Evolutionary conservation across 2,888 invertebrate genomes (phyloP), one percentile per base, ranked within the genome.

Genomic region (Drosophila acutilabella): DNA sequence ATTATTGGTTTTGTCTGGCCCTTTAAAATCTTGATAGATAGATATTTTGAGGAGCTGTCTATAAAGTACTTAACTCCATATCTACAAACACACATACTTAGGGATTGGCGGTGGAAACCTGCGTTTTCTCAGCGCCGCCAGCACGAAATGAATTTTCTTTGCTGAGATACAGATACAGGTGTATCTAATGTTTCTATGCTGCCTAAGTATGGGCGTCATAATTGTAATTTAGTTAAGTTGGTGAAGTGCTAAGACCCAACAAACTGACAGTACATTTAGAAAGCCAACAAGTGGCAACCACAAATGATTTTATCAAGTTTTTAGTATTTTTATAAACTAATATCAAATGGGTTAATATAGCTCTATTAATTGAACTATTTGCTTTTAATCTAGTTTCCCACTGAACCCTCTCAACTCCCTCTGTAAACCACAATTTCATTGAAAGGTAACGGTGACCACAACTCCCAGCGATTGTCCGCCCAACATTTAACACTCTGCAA

Each of bases 11-110:
- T 74, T 77, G 50, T 42, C 77, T 26, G 69, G 69, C 78, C 73
- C 78, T 78, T 78, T 65, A 67, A 67, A 71, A 79, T 86, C 79
- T 77, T 86, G 82, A 86, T 82, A 79, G 83, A 86, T 86, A 70
- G 79, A 76, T 81, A 70, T 77, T 76, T 62, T 8, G 30, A 30
- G 62, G 66, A 74, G 14, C 70, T 76, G 36, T 65, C 52, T 65
- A 65, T 65, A 61, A 70, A 73, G 65, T 76, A 65, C 60, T 40
- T 52, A 64, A 53, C 41, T 42, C 41, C 26, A 64, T 33, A 64
- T 23, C 23, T 16, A 42, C 26, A 64, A 18, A 60, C 7, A 41
- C n/a, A 45, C 16, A 30, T 18, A 16, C 16, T 44, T 41, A 52
- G 47, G 38, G 16, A 41, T 41, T 48, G 18, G 26, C 16, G 18